Conservation (phyloP, 2,113 vertebrate species). For the Brienomyrus brachyistius region DNA sequence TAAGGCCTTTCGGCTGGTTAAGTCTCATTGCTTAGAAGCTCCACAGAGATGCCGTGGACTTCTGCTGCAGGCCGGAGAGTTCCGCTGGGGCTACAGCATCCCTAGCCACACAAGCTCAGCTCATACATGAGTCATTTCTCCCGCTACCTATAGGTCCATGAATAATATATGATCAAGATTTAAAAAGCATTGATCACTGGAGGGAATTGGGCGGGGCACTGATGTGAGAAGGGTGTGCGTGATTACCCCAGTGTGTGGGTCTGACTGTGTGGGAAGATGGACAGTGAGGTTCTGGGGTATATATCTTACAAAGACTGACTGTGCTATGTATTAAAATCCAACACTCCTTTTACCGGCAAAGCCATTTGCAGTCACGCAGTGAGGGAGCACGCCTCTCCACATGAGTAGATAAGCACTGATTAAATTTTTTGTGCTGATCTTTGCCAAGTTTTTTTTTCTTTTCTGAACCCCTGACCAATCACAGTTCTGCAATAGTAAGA, state of each 20-base stretch:
- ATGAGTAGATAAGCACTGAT: background rate
- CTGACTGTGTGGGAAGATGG: background rate
- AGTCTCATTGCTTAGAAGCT: background rate
- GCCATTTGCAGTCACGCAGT: background rate
- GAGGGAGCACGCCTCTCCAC: background rate
- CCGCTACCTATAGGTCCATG: conserved; percentile 13
- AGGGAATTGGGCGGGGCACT: background rate
- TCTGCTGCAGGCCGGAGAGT: background rate
- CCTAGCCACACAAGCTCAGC: background rate
- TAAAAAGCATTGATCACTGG: conserved; percentile 27
- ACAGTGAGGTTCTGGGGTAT: no score
- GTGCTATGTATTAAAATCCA: background rate
- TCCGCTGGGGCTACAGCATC: background rate
- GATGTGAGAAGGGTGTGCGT: conserved; percentile 12
- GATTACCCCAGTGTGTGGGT: background rate
- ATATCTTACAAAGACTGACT: background rate
- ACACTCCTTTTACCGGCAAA: background rate
- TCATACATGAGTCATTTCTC: conserved; percentile 27
- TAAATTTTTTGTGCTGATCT: background rate
- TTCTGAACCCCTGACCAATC: background rate
- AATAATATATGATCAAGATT: conserved; percentile 28
- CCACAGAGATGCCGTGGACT: background rate
- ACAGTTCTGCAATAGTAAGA: background rate
- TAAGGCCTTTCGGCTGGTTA: background rate
- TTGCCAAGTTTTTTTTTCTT: background rate